A percentile compares a stretch with the other conserved stretches of the same genome.
phyloP scores from a whole-genome alignment of 1,140 invertebrate species.

The Nephotettix cincticeps region DNA sequence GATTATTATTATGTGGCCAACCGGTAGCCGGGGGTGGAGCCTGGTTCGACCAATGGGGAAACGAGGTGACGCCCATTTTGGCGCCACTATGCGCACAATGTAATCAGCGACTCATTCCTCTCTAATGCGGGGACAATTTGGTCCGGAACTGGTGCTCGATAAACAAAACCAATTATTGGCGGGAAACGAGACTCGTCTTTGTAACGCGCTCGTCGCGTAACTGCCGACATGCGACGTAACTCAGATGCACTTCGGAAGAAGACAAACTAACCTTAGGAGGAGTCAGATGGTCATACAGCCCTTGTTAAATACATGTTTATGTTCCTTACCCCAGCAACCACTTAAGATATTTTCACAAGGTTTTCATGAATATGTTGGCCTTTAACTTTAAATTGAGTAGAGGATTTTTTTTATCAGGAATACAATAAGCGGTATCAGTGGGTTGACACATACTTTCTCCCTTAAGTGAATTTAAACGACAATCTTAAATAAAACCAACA shows the following conservation, averaged over 20 bases:
- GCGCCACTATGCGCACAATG: slow-evolving; percentile 21
- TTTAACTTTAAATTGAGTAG: too few species aligned
- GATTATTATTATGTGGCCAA: slow-evolving; percentile 28
- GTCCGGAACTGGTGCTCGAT: slow-evolving; percentile 14
- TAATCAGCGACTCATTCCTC: slow-evolving; percentile 25
- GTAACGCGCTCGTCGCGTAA: neutral
- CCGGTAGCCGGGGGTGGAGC: slow-evolving; percentile 6
- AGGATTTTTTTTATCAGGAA: too few species aligned
- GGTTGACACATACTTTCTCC: too few species aligned
- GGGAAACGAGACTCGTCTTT: neutral
- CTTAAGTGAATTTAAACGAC: too few species aligned
- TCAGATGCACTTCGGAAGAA: neutral
- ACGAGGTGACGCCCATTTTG: slow-evolving; percentile 24
- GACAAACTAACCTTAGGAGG: neutral
- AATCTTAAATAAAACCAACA: too few species aligned
- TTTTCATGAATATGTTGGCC: neutral
- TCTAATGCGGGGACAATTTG: slow-evolving; percentile 20
- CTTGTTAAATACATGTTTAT: neutral
- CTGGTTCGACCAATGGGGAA: neutral
- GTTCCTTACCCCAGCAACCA: neutral
- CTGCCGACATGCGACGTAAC: neutral
- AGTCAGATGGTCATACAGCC: neutral
- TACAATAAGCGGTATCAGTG: too few species aligned
- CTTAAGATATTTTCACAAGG: neutral
- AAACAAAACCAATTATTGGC: slow-evolving; percentile 23